Percentiles rank a stretch among this genome's conserved stretches.
Conservation (phyloP, 2,888 invertebrate genomes). For the Coelogynopora nodosa region DNA sequence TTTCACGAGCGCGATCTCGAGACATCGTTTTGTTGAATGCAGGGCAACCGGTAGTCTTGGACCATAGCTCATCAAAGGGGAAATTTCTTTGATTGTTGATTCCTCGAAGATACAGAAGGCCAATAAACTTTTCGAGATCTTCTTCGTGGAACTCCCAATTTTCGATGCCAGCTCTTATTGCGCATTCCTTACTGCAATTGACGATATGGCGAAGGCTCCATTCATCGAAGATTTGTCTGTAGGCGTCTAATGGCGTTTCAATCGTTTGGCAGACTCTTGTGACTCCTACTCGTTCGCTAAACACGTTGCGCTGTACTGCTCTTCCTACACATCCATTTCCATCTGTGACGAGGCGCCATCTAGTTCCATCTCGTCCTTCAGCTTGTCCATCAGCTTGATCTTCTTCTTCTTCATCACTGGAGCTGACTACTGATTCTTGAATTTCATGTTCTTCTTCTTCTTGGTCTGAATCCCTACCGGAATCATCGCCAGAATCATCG, state of each 20-base stretch:
- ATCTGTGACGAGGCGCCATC: constrained; percentile 25
- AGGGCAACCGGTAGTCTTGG: not conserved
- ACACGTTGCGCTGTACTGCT: constrained; percentile 24
- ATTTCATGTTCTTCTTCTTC: constrained; percentile 9
- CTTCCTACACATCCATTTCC: constrained; percentile 5
- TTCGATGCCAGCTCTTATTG: constrained; percentile 16
- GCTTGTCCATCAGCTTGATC: not conserved
- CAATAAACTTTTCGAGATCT: constrained; percentile 27
- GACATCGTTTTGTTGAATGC: constrained; percentile 31
- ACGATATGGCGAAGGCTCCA: constrained; percentile 25
- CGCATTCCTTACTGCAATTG: constrained; percentile 1
- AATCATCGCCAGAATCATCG: constrained; percentile 30
- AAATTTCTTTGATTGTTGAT: constrained; percentile 27
- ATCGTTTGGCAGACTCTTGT: constrained; percentile 23
- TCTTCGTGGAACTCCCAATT: constrained; percentile 25
- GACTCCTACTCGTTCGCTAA: constrained; percentile 26
- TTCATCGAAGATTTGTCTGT: constrained; percentile 10
- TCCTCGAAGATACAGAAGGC: constrained; percentile 28
- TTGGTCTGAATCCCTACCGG: constrained; percentile 8
- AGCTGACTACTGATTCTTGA: constrained; percentile 30
- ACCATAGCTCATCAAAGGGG: constrained; percentile 30
- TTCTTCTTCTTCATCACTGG: constrained; percentile 11
- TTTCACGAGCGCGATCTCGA: constrained; percentile 34
- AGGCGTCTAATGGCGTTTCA: constrained; percentile 29
- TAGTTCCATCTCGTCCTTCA: constrained; percentile 15